Conservation (phyloP, 2,113 vertebrate genomes). For the Felis chaus region DNA sequence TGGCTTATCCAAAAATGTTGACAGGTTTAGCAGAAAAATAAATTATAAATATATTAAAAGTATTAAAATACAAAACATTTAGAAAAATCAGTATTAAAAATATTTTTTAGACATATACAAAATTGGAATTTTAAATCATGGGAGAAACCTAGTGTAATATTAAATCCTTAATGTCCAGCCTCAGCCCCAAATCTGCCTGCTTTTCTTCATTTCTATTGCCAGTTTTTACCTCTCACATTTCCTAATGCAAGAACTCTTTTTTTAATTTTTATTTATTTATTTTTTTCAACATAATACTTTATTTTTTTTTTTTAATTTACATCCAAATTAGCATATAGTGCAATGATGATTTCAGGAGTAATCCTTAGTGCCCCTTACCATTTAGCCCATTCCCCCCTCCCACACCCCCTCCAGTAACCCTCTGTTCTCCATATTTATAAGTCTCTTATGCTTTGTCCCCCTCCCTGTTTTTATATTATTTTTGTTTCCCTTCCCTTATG, state of each 20-base stretch:
- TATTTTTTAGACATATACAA: background rate
- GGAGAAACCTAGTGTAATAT: background rate
- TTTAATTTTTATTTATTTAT: no score
- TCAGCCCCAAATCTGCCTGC: accelerated
- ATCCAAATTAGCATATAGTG: no score
- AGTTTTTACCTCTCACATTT: background rate
- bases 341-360: no score
- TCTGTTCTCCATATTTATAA: no score
- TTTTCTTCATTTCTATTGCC: background rate
- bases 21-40: background rate
- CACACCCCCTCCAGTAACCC: no score
- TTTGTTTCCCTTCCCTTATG: no score
- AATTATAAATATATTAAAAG: background rate
- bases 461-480: no score
- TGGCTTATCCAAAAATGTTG: background rate
- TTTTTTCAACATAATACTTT: no score
- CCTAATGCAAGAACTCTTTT: background rate
- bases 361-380: no score
- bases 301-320: no score
- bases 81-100: background rate
- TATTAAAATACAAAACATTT: background rate
- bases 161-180: background rate
- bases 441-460: no score
- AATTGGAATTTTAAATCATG: background rate
- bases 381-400: no score